Percentiles rank a stretch among this genome's conserved stretches.
These are phyloP conservation scores for Drosophila mimetica DNA, from an alignment of 2,888 invertebrate species.

Conservation along the genomic window DNA sequence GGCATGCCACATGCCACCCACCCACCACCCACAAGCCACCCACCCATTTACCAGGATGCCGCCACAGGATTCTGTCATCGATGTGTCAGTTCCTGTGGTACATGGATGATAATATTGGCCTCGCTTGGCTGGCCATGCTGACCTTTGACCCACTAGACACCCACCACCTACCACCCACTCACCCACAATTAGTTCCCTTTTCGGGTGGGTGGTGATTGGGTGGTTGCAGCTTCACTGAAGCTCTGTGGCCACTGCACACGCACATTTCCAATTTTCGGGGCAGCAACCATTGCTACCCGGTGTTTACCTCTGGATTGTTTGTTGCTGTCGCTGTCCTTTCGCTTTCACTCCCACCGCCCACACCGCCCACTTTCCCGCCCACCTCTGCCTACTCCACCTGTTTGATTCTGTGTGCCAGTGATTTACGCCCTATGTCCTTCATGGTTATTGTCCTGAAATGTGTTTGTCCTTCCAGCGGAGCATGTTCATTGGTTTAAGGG, in stretches of 20 bases:
- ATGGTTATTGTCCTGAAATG: conserved; percentile 16
- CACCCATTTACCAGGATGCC: not conserved
- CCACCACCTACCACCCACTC: not conserved
- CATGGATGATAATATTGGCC: conserved; percentile 39
- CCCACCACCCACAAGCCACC: not conserved
- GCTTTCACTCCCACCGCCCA: too few species aligned
- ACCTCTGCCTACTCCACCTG: conserved; percentile 33
- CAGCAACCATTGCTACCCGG: conserved; percentile 8
- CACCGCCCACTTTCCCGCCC: not conserved
- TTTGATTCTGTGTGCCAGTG: conserved; percentile 29
- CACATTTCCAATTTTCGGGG: conserved; percentile 62
- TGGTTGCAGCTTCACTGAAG: not conserved
- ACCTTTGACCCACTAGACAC: conserved; percentile 33
- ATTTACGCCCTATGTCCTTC: conserved; percentile 9
- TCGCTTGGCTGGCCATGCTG: conserved; percentile 29
- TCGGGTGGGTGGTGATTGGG: not conserved
- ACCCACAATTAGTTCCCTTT: conserved; percentile 36
- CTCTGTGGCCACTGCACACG: conserved; percentile 48
- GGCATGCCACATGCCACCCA: conserved; percentile 3
- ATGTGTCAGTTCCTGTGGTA: conserved; percentile 33
- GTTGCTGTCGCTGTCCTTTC: not conserved
- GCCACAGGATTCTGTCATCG: conserved; percentile 35
- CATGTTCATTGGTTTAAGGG: not conserved
- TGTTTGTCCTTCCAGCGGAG: not conserved
- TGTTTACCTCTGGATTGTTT: conserved; percentile 6